These are phyloP conservation scores for Hydropsyche betteni DNA, from an alignment of 2,888 invertebrate genomes.

Conservation along the genomic window DNA sequence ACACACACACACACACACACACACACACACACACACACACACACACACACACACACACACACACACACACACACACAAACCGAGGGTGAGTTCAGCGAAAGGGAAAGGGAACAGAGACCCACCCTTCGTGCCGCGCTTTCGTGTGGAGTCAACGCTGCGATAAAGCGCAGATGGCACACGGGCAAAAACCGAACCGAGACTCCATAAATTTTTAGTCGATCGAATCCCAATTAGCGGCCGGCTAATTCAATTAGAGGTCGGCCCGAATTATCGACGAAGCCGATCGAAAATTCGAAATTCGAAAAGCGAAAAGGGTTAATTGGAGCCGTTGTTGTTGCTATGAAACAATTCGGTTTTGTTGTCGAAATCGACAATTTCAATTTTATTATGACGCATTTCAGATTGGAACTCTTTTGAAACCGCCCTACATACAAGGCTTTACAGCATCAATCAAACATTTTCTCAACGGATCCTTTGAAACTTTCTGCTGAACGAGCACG, in stretches of 20 bases:
- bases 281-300: conserved; percentile 7
- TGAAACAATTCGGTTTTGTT: not conserved
- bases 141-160: conserved; percentile 23
- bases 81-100: too few species aligned
- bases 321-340: conserved; percentile 9
- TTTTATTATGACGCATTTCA: too few species aligned
- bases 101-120: too few species aligned
- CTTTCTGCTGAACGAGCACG: too few species aligned
- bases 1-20: too few species aligned
- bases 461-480: too few species aligned
- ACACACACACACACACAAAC: not conserved
- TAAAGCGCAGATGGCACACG: conserved; percentile 34
- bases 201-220: conserved; percentile 24
- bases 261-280: not conserved
- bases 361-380: too few species aligned
- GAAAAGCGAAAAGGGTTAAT: conserved; percentile 3
- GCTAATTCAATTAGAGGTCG: conserved; percentile 17
- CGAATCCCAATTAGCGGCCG: conserved; percentile 25
- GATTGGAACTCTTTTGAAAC: too few species aligned
- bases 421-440: too few species aligned
- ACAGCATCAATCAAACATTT: too few species aligned
- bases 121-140: not conserved
- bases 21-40: too few species aligned
- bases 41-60: too few species aligned
- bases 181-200: conserved; percentile 23